Evolutionary conservation across 35 echinoderm and acorn worm genomes (phyloP).

Genomic region (Patiria miniata): DNA sequence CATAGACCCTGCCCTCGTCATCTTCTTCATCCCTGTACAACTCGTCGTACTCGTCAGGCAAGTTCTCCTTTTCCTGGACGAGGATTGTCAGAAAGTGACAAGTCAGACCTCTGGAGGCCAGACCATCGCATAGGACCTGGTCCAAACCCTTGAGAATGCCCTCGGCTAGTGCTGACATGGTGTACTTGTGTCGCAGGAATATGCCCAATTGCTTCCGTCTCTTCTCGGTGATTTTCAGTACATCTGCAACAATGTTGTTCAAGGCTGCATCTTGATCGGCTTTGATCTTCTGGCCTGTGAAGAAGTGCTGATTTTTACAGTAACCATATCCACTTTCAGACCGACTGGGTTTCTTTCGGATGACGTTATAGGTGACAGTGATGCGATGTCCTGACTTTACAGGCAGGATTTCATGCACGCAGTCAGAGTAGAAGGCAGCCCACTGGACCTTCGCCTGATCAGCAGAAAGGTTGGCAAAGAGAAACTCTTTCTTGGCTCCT

Average conservation of each 20-base stretch:
- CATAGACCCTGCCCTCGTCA: background rate
- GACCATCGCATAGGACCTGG: background rate
- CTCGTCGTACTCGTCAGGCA: too few species aligned
- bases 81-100: background rate
- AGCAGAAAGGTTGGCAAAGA: background rate
- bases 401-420: background rate
- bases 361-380: background rate
- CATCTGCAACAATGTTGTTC: background rate
- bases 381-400: background rate
- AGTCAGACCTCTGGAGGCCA: background rate
- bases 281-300: background rate
- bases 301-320: background rate
- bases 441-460: background rate
- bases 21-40: too few species aligned
- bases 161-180: background rate
- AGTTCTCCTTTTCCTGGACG: background rate
- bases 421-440: conserved; percentile 7
- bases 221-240: background rate
- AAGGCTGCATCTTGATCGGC: background rate
- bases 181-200: background rate
- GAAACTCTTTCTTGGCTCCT: background rate
- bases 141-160: background rate
- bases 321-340: background rate
- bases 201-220: background rate
- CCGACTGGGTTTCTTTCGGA: background rate